Percentiles rank a stretch among this genome's conserved stretches.
Conservation (phyloP, 2,888 invertebrate genomes). For the Callosobruchus maculatus region DNA sequence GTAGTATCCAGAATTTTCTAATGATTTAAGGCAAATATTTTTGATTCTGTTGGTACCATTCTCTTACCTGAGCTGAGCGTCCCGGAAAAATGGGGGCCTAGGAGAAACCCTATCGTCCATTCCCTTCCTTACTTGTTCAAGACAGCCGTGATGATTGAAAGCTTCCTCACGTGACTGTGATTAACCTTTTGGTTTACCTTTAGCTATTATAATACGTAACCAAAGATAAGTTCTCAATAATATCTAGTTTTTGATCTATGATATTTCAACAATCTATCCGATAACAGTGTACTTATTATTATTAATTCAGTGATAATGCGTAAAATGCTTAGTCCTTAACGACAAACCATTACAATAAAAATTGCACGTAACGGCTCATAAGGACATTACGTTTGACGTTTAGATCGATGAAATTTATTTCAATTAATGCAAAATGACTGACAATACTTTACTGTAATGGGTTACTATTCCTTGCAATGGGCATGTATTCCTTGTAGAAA, state of each 20-base stretch:
- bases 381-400: neutral
- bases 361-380: neutral
- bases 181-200: neutral
- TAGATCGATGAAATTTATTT: neutral
- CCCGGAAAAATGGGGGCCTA: too few relatives aligned
- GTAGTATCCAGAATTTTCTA: too few relatives aligned
- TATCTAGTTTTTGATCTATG: neutral
- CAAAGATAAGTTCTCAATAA: neutral
- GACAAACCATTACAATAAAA: neutral
- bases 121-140: too few relatives aligned
- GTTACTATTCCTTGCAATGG: neutral
- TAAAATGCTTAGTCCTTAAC: neutral
- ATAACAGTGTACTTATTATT: neutral
- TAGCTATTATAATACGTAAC: neutral
- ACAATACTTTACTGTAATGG: neutral
- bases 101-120: too few relatives aligned
- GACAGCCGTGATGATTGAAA: too few relatives aligned
- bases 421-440: neutral
- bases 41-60: too few relatives aligned
- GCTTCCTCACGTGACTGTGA: neutral
- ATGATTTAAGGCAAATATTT: too few relatives aligned
- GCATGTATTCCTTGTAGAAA: neutral
- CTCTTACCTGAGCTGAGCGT: too few relatives aligned
- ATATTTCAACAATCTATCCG: neutral
- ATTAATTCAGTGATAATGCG: neutral